phyloP scores from a whole-genome alignment of 2,888 invertebrate genomes.

The Stegana nigrithorax region DNA sequence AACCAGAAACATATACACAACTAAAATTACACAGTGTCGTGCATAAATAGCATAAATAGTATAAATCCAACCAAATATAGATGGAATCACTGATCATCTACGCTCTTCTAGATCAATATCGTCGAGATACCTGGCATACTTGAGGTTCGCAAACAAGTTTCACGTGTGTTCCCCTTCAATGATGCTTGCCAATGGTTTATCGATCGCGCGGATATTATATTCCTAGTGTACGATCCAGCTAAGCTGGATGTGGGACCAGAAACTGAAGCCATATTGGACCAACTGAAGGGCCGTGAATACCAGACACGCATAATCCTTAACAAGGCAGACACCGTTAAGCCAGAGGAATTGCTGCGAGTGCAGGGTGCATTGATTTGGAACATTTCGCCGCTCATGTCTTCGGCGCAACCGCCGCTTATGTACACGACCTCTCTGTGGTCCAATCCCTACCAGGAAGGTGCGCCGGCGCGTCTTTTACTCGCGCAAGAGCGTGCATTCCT shows the following conservation, averaged over 20 bases:
- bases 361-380: constrained; percentile 96
- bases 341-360: constrained; percentile 92
- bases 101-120: constrained; percentile 81
- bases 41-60: constrained; percentile 24
- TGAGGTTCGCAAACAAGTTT: constrained; percentile 93
- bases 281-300: constrained; percentile 92
- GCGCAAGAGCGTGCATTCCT: constrained; percentile 92
- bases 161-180: constrained; percentile 92
- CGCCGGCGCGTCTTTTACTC: constrained; percentile 83
- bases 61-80: background rate
- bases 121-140: constrained; percentile 96
- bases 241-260: constrained; percentile 96
- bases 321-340: constrained; percentile 93
- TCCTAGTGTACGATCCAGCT: constrained; percentile 94
- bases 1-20: constrained; percentile 43
- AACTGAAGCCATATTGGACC: constrained; percentile 93
- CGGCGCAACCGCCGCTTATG: constrained; percentile 92
- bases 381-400: constrained; percentile 95
- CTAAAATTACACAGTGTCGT: no score
- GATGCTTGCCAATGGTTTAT: constrained; percentile 98
- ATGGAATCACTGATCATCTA: background rate
- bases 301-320: constrained; percentile 94
- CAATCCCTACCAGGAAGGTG: constrained; percentile 83
- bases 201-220: constrained; percentile 94
- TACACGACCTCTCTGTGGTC: constrained; percentile 92